A percentile compares a stretch with the other conserved stretches of the same genome.
These are phyloP conservation scores for Hydroisotoma schaefferi DNA, from an alignment of 2,888 invertebrate species.

Conservation along the genomic window DNA sequence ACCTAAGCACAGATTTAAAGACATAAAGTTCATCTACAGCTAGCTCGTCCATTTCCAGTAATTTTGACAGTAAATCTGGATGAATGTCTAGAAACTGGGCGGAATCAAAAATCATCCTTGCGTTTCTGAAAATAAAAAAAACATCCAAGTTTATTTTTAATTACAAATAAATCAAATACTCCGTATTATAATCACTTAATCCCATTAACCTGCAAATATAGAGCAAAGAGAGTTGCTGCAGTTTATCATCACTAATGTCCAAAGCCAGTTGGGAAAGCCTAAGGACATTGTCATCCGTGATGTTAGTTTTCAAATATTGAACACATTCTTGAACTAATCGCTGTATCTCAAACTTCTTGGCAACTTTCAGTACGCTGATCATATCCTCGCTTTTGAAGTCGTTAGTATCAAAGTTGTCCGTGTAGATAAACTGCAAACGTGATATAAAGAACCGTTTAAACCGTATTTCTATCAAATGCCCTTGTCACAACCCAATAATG, in stretches of 20 bases:
- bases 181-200: not conserved
- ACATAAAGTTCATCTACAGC: constrained; percentile 15
- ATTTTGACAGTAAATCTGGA: not conserved
- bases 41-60: constrained; percentile 19
- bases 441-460: not conserved
- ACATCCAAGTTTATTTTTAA: too few species aligned
- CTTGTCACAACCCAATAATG: not conserved
- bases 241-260: constrained; percentile 4
- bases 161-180: constrained; percentile 3
- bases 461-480: not conserved
- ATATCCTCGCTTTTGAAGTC: constrained; percentile 2
- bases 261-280: constrained; percentile 11
- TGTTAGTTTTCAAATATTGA: constrained; percentile 5
- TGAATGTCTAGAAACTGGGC: constrained; percentile 12
- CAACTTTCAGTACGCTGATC: constrained; percentile 10
- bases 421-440: constrained; percentile 24
- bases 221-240: constrained; percentile 10
- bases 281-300: constrained; percentile 15
- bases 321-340: constrained; percentile 16
- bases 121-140: constrained; percentile 12
- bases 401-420: constrained; percentile 14
- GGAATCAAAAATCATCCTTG: constrained; percentile 16
- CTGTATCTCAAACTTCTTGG: constrained; percentile 10
- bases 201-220: constrained; percentile 18
- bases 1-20: constrained; percentile 19